Percentiles rank a stretch among this genome's conserved stretches.
These are phyloP conservation scores for Idaea straminata DNA, from an alignment of 2,888 invertebrate genomes.

Conservation along the genomic window DNA sequence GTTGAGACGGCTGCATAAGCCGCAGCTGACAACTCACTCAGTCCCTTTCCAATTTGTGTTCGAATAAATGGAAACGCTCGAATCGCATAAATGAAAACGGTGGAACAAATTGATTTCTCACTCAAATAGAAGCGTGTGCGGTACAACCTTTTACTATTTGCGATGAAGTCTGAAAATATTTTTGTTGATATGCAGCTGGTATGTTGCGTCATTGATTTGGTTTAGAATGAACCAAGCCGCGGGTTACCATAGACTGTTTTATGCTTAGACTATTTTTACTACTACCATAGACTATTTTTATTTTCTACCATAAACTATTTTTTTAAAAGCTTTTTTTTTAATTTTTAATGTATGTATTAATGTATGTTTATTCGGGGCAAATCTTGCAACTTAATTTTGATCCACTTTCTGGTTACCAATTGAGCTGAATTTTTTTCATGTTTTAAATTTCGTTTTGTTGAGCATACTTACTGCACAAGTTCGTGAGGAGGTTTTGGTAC, in stretches of 20 bases:
- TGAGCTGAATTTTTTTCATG: too few relatives aligned
- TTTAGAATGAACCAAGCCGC: neutral
- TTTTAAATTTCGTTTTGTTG: too few relatives aligned
- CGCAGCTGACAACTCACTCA: constrained; percentile 72
- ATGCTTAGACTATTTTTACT: too few relatives aligned
- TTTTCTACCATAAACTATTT: too few relatives aligned
- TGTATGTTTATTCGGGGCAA: too few relatives aligned
- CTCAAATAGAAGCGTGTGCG: constrained; percentile 65
- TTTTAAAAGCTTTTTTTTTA: too few relatives aligned
- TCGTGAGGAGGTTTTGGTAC: too few relatives aligned
- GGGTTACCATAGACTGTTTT: neutral
- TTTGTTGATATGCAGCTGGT: constrained; percentile 12
- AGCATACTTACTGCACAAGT: too few relatives aligned
- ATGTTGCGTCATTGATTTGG: neutral
- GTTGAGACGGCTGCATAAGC: constrained; percentile 70
- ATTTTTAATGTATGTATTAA: too few relatives aligned
- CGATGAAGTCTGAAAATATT: constrained; percentile 37
- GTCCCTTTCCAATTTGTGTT: constrained; percentile 77
- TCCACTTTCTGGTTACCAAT: too few relatives aligned
- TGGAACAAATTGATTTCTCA: constrained; percentile 78
- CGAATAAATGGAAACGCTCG: constrained; percentile 73
- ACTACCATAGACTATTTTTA: too few relatives aligned
- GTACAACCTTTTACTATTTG: constrained; percentile 47
- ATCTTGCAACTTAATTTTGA: too few relatives aligned
- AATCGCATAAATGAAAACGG: constrained; percentile 76